These are phyloP conservation scores for Eublepharis macularius DNA, from an alignment of 2,113 vertebrate genomes.

Conservation along the genomic window DNA sequence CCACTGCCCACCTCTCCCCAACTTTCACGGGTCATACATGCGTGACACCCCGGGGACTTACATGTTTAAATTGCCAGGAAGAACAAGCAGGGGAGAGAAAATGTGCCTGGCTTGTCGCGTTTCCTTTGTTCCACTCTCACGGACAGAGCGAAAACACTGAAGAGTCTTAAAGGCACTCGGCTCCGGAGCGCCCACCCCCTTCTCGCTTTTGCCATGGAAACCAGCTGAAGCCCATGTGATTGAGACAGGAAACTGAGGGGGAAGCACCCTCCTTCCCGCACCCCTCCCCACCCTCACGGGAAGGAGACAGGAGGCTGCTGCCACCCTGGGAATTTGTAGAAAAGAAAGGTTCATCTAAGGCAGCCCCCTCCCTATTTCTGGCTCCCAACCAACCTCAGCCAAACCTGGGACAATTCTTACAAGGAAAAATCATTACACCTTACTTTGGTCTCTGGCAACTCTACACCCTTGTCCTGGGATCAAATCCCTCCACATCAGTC, in stretches of 20 bases:
- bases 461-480: neutral
- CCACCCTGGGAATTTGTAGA: neutral
- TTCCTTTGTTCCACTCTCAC: conserved; percentile 71
- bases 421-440: neutral
- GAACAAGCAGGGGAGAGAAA: conserved; percentile 10
- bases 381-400: neutral
- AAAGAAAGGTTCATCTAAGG: neutral
- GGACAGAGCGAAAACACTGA: conserved; percentile 61
- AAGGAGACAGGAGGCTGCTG: neutral
- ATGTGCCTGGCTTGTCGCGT: conserved; percentile 38
- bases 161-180: conserved; percentile 43
- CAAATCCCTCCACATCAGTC: neutral
- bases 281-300: neutral
- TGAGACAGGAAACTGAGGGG: conserved; percentile 59
- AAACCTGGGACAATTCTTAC: no score
- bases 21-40: neutral
- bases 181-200: conserved; percentile 57
- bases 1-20: neutral
- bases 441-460: neutral
- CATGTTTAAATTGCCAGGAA: conserved; percentile 58
- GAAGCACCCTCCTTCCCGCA: conserved; percentile 4
- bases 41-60: neutral
- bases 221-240: conserved; percentile 67
- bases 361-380: neutral
- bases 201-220: conserved; percentile 68